Conservation (phyloP, 2,888 invertebrate genomes). For the Artemia sinica region DNA sequence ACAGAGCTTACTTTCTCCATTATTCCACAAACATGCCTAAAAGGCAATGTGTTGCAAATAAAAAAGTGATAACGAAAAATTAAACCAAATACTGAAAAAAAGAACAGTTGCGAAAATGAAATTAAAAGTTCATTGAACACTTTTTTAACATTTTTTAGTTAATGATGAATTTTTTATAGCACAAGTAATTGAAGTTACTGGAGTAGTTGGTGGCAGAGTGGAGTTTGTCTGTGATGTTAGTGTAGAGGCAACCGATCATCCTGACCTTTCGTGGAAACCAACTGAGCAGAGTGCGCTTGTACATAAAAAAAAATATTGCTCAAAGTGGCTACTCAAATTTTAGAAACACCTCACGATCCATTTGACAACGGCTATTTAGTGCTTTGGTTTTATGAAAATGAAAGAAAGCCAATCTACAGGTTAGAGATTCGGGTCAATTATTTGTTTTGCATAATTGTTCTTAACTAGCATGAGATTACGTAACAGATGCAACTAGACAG, state of each 20-base stretch:
- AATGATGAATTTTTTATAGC: not conserved
- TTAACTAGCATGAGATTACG: too few relatives aligned
- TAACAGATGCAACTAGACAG: too few relatives aligned
- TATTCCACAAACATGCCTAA: too few relatives aligned
- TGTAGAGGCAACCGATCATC: not conserved
- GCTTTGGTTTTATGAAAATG: slow-evolving; percentile 6
- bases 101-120: too few relatives aligned
- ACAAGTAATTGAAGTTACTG: not conserved
- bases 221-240: slow-evolving; percentile 1
- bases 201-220: not conserved
- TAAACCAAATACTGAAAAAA: too few relatives aligned
- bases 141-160: too few relatives aligned
- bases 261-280: not conserved
- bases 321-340: not conserved
- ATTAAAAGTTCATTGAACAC: too few relatives aligned
- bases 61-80: too few relatives aligned
- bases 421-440: not conserved
- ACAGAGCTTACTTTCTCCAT: too few relatives aligned
- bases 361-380: not conserved
- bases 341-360: not conserved
- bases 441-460: too few relatives aligned
- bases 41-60: too few relatives aligned
- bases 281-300: not conserved
- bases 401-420: slow-evolving; percentile 10
- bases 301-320: not conserved